phyloP scores from a whole-genome alignment of 2,113 vertebrate species.

The Anolis sagrei region DNA sequence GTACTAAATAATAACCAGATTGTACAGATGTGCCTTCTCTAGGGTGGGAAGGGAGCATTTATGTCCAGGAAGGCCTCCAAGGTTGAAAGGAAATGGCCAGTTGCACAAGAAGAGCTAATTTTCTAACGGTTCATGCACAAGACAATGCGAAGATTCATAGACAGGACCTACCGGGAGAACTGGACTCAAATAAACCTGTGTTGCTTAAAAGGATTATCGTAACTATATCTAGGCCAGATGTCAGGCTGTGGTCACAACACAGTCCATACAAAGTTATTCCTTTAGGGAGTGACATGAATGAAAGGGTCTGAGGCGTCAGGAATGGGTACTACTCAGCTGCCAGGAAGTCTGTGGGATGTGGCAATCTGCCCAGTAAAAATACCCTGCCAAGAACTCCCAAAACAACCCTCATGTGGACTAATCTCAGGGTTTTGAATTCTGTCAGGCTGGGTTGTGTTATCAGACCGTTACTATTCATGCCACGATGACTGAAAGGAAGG shows the following conservation, averaged over 20 bases:
- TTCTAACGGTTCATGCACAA: not conserved
- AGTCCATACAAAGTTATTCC: slow-evolving; percentile 32
- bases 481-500: not conserved
- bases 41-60: not conserved
- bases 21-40: not conserved
- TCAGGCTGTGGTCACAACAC: slow-evolving; percentile 15
- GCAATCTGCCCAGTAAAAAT: slow-evolving; percentile 48
- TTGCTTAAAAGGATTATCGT: slow-evolving; percentile 23
- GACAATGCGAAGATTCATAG: slow-evolving; percentile 21
- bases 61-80: not conserved
- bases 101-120: slow-evolving; percentile 3
- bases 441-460: not conserved
- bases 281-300: slow-evolving; percentile 47
- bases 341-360: slow-evolving; percentile 54
- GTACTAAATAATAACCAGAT: not conserved
- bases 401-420: slow-evolving; percentile 40
- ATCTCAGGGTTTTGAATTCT: not conserved
- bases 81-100: not conserved
- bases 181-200: slow-evolving; percentile 17
- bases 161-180: slow-evolving; percentile 6
- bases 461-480: not conserved
- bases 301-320: slow-evolving; percentile 46
- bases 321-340: slow-evolving; percentile 29
- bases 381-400: slow-evolving; percentile 53
- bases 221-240: slow-evolving; percentile 18